phyloP scores from a whole-genome alignment of 1,140 invertebrate genomes.

The Helicoverpa armigera region DNA sequence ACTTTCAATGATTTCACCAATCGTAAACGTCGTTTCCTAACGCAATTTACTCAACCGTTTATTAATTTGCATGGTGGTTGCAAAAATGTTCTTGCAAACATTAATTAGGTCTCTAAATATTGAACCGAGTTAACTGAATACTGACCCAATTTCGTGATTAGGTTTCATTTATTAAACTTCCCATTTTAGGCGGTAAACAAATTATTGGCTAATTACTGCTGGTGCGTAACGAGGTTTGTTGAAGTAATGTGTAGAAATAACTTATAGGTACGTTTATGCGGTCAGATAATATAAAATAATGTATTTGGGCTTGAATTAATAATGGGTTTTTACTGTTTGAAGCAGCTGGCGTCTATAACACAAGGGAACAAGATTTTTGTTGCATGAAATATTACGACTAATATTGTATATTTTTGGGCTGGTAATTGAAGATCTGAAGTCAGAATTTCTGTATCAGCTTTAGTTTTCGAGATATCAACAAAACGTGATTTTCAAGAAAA shows the following conservation, averaged over 20 bases:
- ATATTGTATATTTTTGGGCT: no score
- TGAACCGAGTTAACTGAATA: slow-evolving; percentile 1
- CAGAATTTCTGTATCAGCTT: no score
- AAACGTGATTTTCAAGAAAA: no score
- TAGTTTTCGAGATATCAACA: no score
- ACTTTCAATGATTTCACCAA: slow-evolving; percentile 40
- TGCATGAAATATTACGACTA: no score
- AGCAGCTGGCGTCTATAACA: neutral
- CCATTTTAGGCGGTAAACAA: neutral
- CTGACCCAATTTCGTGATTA: slow-evolving; percentile 18
- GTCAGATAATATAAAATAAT: neutral
- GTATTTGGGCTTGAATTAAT: neutral
- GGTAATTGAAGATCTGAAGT: no score
- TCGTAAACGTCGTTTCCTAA: slow-evolving; percentile 42
- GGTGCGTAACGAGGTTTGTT: slow-evolving; percentile 1
- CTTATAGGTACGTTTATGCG: neutral
- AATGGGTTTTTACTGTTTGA: neutral
- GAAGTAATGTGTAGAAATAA: slow-evolving; percentile 7
- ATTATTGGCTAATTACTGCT: neutral
- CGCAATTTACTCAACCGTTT: slow-evolving; percentile 51
- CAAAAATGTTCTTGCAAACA: slow-evolving; percentile 53
- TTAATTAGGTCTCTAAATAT: slow-evolving; percentile 31
- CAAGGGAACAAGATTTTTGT: no score
- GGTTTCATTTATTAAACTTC: neutral
- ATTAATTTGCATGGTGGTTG: slow-evolving; percentile 53